Conservation (phyloP, 2,797 vertebrate genomes). For the Hyperoplus immaculatus region DNA sequence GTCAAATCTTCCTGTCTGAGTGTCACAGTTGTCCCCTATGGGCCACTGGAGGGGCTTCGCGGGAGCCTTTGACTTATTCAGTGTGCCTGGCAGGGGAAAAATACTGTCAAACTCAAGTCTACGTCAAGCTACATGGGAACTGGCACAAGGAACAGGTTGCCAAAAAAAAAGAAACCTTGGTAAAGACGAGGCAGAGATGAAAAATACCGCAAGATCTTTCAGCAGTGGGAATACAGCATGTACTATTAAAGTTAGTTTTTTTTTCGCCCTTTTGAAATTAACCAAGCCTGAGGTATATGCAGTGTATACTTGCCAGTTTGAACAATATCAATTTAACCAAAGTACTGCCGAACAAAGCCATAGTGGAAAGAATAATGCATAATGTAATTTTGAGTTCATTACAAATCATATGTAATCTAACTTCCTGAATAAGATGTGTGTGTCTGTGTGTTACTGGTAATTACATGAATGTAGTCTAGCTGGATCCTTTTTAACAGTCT, state of each 20-base stretch:
- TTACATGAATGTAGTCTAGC: no score
- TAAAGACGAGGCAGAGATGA: neutral
- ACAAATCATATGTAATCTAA: neutral
- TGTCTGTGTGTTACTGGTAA: no score
- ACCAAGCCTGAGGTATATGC: neutral
- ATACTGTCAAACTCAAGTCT: slow-evolving; percentile 35
- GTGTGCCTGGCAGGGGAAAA: neutral
- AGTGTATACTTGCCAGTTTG: neutral
- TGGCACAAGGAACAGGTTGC: slow-evolving; percentile 16
- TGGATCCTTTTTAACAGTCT: neutral
- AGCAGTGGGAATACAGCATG: neutral
- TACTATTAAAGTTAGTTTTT: neutral
- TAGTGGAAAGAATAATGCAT: neutral
- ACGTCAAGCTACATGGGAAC: slow-evolving; percentile 7
- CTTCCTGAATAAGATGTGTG: neutral
- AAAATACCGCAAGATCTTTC: neutral
- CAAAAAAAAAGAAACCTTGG: slow-evolving; percentile 9
- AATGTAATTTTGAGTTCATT: neutral
- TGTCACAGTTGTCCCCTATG: slow-evolving; percentile 17
- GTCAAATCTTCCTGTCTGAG: slow-evolving; percentile 39
- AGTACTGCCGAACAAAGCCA: neutral
- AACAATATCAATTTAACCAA: neutral
- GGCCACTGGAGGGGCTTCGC: slow-evolving; percentile 14
- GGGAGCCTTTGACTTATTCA: slow-evolving; percentile 21
- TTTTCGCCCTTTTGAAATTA: neutral